These are phyloP conservation scores for Psittacara wagleri DNA, from an alignment of 2,113 vertebrate genomes.

Conservation along the genomic window DNA sequence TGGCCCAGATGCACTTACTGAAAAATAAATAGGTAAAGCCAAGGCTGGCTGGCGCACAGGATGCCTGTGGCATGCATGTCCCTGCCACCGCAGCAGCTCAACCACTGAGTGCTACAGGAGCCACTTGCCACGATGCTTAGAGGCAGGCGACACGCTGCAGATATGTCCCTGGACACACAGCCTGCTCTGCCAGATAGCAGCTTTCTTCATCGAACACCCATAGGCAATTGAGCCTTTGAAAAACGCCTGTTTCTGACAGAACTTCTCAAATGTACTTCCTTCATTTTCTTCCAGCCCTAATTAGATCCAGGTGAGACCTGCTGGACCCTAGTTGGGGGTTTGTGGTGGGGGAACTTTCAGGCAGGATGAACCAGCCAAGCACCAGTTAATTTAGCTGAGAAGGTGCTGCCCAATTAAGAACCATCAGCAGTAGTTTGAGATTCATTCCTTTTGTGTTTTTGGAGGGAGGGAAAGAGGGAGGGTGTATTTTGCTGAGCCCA, in stretches of 20 bases:
- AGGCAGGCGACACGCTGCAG: rapidly evolving
- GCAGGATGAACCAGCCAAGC: neutral
- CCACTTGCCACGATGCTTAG: rapidly evolving
- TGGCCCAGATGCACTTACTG: constrained; percentile 34
- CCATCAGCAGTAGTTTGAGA: neutral
- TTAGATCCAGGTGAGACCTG: neutral
- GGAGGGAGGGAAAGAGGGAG: neutral
- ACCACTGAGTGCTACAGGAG: rapidly evolving
- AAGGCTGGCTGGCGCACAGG: neutral
- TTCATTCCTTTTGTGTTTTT: neutral
- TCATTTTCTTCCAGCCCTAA: neutral
- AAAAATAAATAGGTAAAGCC: constrained; percentile 1
- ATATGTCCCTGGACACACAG: neutral
- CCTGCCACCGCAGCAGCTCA: neutral
- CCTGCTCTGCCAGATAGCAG: neutral
- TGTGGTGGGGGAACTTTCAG: neutral
- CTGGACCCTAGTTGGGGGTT: neutral
- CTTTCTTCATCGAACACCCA: neutral
- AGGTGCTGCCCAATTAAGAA: neutral
- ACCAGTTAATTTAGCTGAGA: neutral
- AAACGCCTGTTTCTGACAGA: neutral
- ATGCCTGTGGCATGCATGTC: rapidly evolving
- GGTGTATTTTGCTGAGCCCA: neutral
- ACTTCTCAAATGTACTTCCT: neutral
- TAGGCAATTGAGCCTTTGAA: neutral